phyloP scores from a whole-genome alignment of 2,113 vertebrate genomes.

The Scophthalmus maximus region DNA sequence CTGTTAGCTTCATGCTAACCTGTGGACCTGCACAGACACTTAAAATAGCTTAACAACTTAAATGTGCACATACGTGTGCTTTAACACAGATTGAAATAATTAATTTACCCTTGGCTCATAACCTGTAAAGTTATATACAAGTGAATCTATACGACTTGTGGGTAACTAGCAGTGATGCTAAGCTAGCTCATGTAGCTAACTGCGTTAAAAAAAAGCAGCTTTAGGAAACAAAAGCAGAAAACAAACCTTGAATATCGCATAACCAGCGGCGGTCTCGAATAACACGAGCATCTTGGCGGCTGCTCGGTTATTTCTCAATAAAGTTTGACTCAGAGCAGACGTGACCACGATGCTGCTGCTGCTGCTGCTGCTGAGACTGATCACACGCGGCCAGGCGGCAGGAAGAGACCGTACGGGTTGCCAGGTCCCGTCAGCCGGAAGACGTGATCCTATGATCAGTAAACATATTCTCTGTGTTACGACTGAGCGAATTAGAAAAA shows the following conservation, averaged over 20 bases:
- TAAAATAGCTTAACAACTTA: rapidly evolving
- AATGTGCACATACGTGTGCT: rapidly evolving
- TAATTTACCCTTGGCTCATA: rapidly evolving
- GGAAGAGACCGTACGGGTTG: constrained; percentile 42
- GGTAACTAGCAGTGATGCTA: constrained; percentile 24
- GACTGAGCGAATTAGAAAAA: no score
- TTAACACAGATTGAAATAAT: rapidly evolving
- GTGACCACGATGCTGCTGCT: constrained; percentile 14
- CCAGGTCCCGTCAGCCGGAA: constrained; percentile 11
- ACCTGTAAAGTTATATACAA: rapidly evolving
- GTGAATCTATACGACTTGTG: rapidly evolving
- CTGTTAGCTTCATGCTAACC: not conserved
- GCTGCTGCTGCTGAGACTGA: not conserved
- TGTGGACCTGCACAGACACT: no score
- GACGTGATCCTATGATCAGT: rapidly evolving
- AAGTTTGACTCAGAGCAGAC: not conserved
- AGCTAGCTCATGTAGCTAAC: constrained; percentile 34
- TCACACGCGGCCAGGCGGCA: constrained; percentile 11
- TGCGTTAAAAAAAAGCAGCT: not conserved
- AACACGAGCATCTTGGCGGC: constrained; percentile 79
- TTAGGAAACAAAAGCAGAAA: not conserved
- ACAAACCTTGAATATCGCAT: constrained; percentile 83
- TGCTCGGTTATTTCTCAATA: not conserved
- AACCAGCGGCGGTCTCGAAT: constrained; percentile 84
- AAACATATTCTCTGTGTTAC: no score